Evolutionary conservation across 1,140 invertebrate genomes (phyloP).

Genomic region (Drosophila pectinifera): DNA sequence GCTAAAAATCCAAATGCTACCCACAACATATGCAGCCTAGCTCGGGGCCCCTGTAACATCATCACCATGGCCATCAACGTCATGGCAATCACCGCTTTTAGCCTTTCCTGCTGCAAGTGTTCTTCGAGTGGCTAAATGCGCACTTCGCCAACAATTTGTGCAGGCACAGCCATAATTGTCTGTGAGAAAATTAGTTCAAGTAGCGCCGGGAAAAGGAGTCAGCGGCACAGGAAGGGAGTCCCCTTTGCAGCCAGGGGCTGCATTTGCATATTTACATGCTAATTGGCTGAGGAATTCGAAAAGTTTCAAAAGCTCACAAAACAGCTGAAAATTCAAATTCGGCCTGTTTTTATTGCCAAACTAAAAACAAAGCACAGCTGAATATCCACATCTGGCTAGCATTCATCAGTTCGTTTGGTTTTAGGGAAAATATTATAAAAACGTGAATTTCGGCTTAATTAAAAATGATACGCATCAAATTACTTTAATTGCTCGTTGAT

Average conservation of each 20-base stretch:
- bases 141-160: slow-evolving; percentile 48
- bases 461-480: slow-evolving; percentile 1
- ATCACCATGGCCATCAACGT: no score
- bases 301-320: slow-evolving; percentile 8
- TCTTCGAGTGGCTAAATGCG: slow-evolving; percentile 44
- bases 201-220: slow-evolving; percentile 9
- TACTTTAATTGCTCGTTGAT: slow-evolving; percentile 5
- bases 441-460: neutral
- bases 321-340: slow-evolving; percentile 1
- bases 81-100: slow-evolving; percentile 11
- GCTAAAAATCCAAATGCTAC: slow-evolving; percentile 68
- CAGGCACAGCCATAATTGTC: slow-evolving; percentile 61
- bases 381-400: slow-evolving; percentile 1
- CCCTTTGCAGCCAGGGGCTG: neutral
- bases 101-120: slow-evolving; percentile 23
- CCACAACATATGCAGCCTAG: slow-evolving; percentile 41
- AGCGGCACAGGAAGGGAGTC: neutral
- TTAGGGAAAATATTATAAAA: neutral
- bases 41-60: slow-evolving; percentile 2
- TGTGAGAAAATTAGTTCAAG: slow-evolving; percentile 60
- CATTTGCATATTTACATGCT: slow-evolving; percentile 4
- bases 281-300: slow-evolving; percentile 16
- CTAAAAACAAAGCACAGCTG: slow-evolving; percentile 1
- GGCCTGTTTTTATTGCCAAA: neutral
- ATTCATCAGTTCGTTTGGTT: neutral